A percentile compares a stretch with the other conserved stretches of the same genome.
These are phyloP conservation scores for Apodemia zela DNA, from an alignment of 2,888 invertebrate genomes.

Conservation along the genomic window DNA sequence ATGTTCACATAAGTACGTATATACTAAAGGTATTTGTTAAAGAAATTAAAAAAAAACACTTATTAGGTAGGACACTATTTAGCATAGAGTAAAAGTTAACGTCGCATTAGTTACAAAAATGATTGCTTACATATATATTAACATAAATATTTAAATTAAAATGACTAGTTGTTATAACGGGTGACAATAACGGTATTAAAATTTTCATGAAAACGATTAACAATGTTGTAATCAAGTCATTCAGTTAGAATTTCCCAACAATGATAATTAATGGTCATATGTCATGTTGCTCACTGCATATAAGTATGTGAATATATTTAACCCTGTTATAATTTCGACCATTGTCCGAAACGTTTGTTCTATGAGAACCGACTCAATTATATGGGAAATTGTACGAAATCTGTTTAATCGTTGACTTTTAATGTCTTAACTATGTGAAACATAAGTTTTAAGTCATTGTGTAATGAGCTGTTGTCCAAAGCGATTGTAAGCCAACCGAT, in stretches of 20 bases:
- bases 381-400: constrained; percentile 63
- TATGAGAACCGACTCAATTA: constrained; percentile 78
- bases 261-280: constrained; percentile 67
- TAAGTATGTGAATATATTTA: constrained; percentile 75
- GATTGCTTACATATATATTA: too few relatives aligned
- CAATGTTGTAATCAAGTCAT: constrained; percentile 25
- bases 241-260: constrained; percentile 37
- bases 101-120: too few relatives aligned
- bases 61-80: too few relatives aligned
- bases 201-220: constrained; percentile 20
- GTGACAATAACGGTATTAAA: constrained; percentile 11
- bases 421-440: constrained; percentile 78
- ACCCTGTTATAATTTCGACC: constrained; percentile 74
- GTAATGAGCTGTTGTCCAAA: constrained; percentile 47
- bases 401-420: constrained; percentile 74
- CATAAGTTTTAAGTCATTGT: constrained; percentile 67
- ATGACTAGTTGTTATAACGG: neutral
- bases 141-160: too few relatives aligned
- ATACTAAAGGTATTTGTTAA: too few relatives aligned
- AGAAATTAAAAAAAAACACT: too few relatives aligned
- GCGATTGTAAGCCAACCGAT: constrained; percentile 30
- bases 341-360: constrained; percentile 75
- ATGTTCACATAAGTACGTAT: too few relatives aligned
- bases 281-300: constrained; percentile 57
- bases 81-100: too few relatives aligned